Evolutionary conservation across 2,888 invertebrate species (phyloP).

Genomic region (Aleiodes testaceus): DNA sequence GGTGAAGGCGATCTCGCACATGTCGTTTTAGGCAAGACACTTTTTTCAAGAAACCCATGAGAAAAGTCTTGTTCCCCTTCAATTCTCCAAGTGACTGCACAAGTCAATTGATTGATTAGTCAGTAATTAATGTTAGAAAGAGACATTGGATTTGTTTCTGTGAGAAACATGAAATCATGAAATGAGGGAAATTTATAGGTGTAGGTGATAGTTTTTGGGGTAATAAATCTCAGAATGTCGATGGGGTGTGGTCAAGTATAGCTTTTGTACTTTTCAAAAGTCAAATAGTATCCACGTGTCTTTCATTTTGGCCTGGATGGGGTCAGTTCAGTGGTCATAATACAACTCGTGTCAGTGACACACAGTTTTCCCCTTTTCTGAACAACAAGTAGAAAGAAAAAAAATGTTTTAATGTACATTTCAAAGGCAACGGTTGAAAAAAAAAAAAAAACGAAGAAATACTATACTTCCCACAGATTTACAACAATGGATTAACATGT

Average conservation of each 20-base stretch:
- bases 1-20: constrained; percentile 47
- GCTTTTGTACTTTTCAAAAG: constrained; percentile 48
- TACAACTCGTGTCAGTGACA: constrained; percentile 50
- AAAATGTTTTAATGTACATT: not conserved
- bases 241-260: constrained; percentile 72
- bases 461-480: constrained; percentile 21
- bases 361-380: constrained; percentile 27
- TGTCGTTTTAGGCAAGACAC: constrained; percentile 42
- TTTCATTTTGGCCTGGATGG: constrained; percentile 19
- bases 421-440: not conserved
- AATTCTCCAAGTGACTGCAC: constrained; percentile 6
- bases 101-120: too few species aligned
- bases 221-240: constrained; percentile 68
- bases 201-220: constrained; percentile 44
- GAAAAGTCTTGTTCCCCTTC: constrained; percentile 11
- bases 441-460: not conserved
- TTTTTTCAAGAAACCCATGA: constrained; percentile 4
- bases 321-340: constrained; percentile 29
- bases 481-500: not conserved
- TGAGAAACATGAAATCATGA: not conserved
- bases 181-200: constrained; percentile 44
- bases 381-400: too few species aligned
- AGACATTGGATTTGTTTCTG: not conserved
- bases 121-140: too few species aligned
- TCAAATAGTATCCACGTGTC: constrained; percentile 31